Conservation (phyloP, 2,797 vertebrate genomes). For the Eutrigla gurnardus region DNA sequence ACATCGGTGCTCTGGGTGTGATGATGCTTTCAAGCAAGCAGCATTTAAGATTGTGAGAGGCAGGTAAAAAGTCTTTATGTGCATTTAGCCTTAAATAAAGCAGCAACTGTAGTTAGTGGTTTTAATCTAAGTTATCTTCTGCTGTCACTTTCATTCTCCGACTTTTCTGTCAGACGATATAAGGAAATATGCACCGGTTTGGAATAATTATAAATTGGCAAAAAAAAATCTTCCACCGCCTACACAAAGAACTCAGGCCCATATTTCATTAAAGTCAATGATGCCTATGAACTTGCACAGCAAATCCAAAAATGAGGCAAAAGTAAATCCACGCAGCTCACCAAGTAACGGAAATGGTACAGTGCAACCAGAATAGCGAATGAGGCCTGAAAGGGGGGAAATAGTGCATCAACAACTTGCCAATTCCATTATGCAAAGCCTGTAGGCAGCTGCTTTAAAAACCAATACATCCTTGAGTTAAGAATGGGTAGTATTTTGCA, state of each 20-base stretch:
- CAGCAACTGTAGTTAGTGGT: not conserved
- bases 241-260: conserved; percentile 31
- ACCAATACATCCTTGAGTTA: conserved; percentile 6
- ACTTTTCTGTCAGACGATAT: conserved; percentile 22
- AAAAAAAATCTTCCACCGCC: conserved; percentile 16
- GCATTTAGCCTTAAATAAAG: conserved; percentile 16
- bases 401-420: conserved; percentile 40
- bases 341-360: conserved; percentile 37
- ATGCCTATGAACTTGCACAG: conserved; percentile 48
- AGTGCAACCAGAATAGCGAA: conserved; percentile 45
- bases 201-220: conserved; percentile 54
- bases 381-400: conserved; percentile 51
- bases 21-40: conserved; percentile 4
- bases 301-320: conserved; percentile 50
- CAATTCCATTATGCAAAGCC: conserved; percentile 31
- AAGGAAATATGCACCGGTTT: conserved; percentile 41
- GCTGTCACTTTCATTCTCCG: conserved; percentile 14
- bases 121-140: conserved; percentile 22
- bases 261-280: conserved; percentile 60
- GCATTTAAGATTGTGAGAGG: conserved; percentile 9
- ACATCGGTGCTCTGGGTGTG: not conserved
- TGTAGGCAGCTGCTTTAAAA: conserved; percentile 12
- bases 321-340: conserved; percentile 54
- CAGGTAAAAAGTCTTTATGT: conserved; percentile 12
- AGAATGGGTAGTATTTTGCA: not conserved